phyloP scores from a whole-genome alignment of 2,113 vertebrate genomes.

The Apaloderma vittatum region DNA sequence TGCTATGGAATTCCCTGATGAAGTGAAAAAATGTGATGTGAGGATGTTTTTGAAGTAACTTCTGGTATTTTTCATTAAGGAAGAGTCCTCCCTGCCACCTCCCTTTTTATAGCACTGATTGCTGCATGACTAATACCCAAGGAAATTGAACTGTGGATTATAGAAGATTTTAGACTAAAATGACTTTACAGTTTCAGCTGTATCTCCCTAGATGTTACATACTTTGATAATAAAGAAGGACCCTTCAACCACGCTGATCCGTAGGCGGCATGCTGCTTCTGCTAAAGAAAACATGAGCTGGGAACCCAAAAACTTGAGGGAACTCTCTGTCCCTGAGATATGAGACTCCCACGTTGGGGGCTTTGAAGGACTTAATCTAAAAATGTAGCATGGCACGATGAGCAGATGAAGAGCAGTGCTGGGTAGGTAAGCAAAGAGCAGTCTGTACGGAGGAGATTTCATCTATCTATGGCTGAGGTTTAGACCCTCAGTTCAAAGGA shows the following conservation, averaged over 20 bases:
- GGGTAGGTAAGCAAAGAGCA: background rate
- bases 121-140: background rate
- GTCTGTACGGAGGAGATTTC: background rate
- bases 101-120: background rate
- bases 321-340: background rate
- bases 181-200: background rate
- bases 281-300: background rate
- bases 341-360: rapidly evolving
- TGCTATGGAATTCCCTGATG: background rate
- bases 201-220: background rate
- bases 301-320: background rate
- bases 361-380: background rate
- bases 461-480: background rate
- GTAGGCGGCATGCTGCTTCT: background rate
- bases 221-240: background rate
- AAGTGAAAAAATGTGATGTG: background rate
- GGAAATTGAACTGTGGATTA: background rate
- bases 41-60: background rate
- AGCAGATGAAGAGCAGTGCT: background rate
- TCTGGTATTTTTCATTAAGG: background rate
- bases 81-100: too few relatives aligned
- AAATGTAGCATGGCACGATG: background rate
- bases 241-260: background rate
- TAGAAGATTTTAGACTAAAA: background rate
- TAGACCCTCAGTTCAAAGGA: background rate